Conservation (phyloP, 2,888 invertebrate genomes). For the Dascillus cervinus region DNA sequence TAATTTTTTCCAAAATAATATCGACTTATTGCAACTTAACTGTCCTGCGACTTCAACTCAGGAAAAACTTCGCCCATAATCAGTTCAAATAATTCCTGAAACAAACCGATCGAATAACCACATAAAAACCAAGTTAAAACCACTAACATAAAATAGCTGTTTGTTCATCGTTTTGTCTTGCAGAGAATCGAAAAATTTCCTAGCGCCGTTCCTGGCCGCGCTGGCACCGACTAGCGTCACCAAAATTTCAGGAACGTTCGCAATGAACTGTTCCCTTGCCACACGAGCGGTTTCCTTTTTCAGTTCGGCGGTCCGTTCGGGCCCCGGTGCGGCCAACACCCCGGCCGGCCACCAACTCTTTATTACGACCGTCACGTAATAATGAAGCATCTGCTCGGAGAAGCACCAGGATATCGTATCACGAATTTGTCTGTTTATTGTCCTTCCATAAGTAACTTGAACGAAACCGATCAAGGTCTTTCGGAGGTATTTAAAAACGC, state of each 20-base stretch:
- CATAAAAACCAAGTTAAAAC: too few species aligned
- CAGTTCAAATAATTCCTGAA: constrained; percentile 61
- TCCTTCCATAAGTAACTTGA: constrained; percentile 79
- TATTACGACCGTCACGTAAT: constrained; percentile 72
- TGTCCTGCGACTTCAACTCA: constrained; percentile 50
- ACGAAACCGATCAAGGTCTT: constrained; percentile 86
- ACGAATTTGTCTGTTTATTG: constrained; percentile 84
- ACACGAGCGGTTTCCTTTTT: constrained; percentile 62
- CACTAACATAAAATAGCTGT: constrained; percentile 85
- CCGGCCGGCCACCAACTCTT: constrained; percentile 90
- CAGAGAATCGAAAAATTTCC: constrained; percentile 78
- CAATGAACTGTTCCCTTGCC: constrained; percentile 60
- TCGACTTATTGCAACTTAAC: too few species aligned
- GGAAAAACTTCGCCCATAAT: constrained; percentile 62
- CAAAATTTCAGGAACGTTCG: constrained; percentile 70
- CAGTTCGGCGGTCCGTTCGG: constrained; percentile 52
- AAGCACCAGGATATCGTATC: constrained; percentile 82
- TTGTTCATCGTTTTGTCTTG: constrained; percentile 83
- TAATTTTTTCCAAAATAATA: too few species aligned
- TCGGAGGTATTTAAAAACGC: constrained; percentile 80
- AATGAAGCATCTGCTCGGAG: constrained; percentile 85
- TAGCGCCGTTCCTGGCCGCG: constrained; percentile 74
- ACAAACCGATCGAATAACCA: too few species aligned
- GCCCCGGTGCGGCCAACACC: constrained; percentile 52
- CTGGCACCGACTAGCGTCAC: constrained; percentile 79